Base-by-base conservation (phyloP, 2,797 vertebrate genomes). In the Leptodactylus fallax region DNA sequence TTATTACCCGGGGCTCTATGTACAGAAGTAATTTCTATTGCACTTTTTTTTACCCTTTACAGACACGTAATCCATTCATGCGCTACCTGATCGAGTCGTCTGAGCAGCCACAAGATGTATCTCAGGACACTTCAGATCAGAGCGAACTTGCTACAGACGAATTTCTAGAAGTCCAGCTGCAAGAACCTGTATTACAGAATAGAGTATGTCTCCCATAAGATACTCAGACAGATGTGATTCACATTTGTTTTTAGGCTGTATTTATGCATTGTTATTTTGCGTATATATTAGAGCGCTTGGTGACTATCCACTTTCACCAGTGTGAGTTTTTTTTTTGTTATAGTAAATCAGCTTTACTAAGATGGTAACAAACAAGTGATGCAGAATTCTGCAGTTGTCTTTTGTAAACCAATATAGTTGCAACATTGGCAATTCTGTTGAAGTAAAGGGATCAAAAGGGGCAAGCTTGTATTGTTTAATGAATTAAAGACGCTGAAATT, bases 31-130 rank as follows among this genome's bases (percentile, higher is more conserved):
- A 36, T 36, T 4, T 36, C 36, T 36, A 36, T 36, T 36, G 36
- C 36, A 36, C 36, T 6, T 27, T 49, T 19, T 72, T 47, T 10
- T 10, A 47, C 13, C 7, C 19, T 47, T 61, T 80, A 94, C 74
- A 74, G 87, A 90, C 93, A 3, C 85, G 94, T 80, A 95, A 94
- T 83, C 93, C 91, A 23, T 92, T 88, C 4, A 90, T 91, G 56
- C 89, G 94, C 23, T 95, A 95, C 58, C 19, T 94, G 17, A 90
- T 88, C 55, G 80, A 91, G 67, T 85, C 81, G 76, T 78, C 16
- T 7, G 87, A 74, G 12, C 81, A 79, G 0, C n/a, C 60, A 60
- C 79, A 67, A 17, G 87, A 88, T 47, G 84, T 87, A 1, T 71
- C 51, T 8, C 12, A 16, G 16, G 60, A 86, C 23, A 17, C 6